Conservation (phyloP, 2,888 invertebrate genomes). For the Eilema griseolum region DNA sequence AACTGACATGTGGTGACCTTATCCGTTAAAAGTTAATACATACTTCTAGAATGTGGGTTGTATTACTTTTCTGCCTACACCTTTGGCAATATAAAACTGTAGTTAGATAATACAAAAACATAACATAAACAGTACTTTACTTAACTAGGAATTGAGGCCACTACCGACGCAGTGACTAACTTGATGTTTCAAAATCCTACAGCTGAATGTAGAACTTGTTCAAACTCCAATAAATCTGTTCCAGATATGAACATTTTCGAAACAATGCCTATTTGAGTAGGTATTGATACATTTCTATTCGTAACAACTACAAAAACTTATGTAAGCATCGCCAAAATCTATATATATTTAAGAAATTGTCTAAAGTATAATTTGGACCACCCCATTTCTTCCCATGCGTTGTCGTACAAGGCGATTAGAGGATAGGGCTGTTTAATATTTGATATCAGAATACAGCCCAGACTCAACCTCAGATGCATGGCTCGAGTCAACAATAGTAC, state of each 20-base stretch:
- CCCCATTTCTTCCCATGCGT: too few relatives aligned
- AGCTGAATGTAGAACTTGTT: slow-evolving; percentile 4
- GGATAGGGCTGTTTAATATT: too few relatives aligned
- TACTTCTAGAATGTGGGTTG: not conserved
- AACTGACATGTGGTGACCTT: too few relatives aligned
- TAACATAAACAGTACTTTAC: not conserved
- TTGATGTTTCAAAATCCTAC: slow-evolving; percentile 6
- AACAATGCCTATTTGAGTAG: slow-evolving; percentile 23
- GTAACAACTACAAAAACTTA: slow-evolving; percentile 28
- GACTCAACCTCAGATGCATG: too few relatives aligned
- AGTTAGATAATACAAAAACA: not conserved
- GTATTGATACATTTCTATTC: slow-evolving; percentile 41
- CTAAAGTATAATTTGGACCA: too few relatives aligned
- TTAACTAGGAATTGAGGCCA: slow-evolving; percentile 6
- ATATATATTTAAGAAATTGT: not conserved
- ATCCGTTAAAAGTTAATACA: not conserved
- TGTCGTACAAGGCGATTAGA: too few relatives aligned
- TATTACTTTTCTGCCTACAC: not conserved
- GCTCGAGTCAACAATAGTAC: too few relatives aligned
- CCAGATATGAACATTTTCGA: slow-evolving; percentile 47
- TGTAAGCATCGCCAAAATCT: slow-evolving; percentile 33
- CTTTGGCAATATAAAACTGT: not conserved
- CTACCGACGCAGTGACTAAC: slow-evolving; percentile 7
- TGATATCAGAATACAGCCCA: too few relatives aligned
- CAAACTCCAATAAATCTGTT: slow-evolving; percentile 31